Percentiles rank a stretch among this genome's conserved stretches.
phyloP scores from a whole-genome alignment of 2,797 vertebrate species.

The Liparis tanakae region DNA sequence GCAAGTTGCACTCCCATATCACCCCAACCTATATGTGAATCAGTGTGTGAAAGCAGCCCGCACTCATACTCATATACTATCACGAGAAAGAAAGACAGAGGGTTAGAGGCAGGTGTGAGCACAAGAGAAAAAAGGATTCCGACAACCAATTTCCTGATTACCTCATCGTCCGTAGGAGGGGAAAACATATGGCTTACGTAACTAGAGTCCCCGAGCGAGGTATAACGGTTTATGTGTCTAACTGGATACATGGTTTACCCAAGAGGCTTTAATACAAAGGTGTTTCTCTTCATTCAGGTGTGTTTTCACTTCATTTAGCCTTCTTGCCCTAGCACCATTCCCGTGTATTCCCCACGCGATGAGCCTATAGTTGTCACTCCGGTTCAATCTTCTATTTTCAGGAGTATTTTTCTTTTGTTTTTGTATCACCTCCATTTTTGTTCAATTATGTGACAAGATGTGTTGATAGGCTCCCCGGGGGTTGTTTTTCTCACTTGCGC shows the following conservation, averaged over 20 bases:
- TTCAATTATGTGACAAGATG: slow-evolving; percentile 22
- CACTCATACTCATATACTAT: neutral
- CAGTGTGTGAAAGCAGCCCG: slow-evolving; percentile 10
- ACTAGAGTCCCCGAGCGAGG: neutral
- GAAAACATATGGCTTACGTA: neutral
- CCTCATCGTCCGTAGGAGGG: neutral
- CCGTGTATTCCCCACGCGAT: neutral
- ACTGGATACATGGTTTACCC: slow-evolving; percentile 3
- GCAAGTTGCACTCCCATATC: neutral
- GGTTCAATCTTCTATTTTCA: slow-evolving; percentile 37
- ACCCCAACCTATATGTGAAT: slow-evolving; percentile 10
- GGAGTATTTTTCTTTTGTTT: slow-evolving; percentile 46
- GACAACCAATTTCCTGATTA: neutral
- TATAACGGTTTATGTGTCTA: slow-evolving; percentile 3
- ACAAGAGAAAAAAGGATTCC: neutral
- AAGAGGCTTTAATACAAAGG: neutral
- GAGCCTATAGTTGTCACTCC: slow-evolving; percentile 20
- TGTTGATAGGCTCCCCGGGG: slow-evolving; percentile 38
- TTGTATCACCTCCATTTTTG: slow-evolving; percentile 44
- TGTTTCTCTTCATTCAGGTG: neutral
- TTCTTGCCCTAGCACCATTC: neutral
- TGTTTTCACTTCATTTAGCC: slow-evolving; percentile 21
- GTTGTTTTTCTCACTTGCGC: slow-evolving; percentile 58
- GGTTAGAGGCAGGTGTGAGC: slow-evolving; percentile 1
- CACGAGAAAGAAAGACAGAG: slow-evolving; percentile 5